Evolutionary conservation across 64 coral and sea anemone genomes (phyloP), one percentile per base, ranked within the genome.

Genomic region (Catalaphyllia jardinei): DNA sequence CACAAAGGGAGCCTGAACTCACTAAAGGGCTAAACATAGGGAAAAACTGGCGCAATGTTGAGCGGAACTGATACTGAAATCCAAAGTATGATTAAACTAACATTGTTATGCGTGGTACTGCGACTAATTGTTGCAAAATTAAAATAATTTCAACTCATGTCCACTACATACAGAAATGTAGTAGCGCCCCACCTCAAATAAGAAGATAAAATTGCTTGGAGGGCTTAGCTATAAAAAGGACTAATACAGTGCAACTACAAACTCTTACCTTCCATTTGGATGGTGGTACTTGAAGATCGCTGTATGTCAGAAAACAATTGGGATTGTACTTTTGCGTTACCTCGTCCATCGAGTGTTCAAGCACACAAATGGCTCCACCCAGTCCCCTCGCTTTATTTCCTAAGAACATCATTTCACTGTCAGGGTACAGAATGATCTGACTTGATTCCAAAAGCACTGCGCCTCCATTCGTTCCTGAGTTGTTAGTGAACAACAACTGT

Each of bases 211-310:
- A 46, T 8, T 4, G 42, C 42, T 46, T 46, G 4, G 3, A 5
- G 42, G 42, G 7, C 42, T 46, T 46, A 46, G 42, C 42, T 46
- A 46, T 46, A 8, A 46, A 46, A 46, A 8, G 42, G 7, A 46
- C 11, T 31, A 73, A 31, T 29, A 14, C 16, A 3, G 71, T 14
- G 33, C 33, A 35, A 35, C 33, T 35, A 35, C 8, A 14, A 52
- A 55, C 10, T 59, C 62, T 39, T 84, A 96, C 95, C 88, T 96
- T 88, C 95, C 95, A 96, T 80, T 91, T 79, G 29, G 95, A 96
- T 20, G 95, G 95, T 24, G 92, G 95, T 11, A 60, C 31, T 10
- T 57, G 27, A 2, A 69, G 80, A 75, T 96, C 77, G 16, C 73
- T 74, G 17, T 93, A 96, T 0, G 91, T 73, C 55, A 96, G 57